These are phyloP conservation scores for Crotophaga sulcirostris DNA, from an alignment of 2,113 vertebrate species.

Conservation along the genomic window DNA sequence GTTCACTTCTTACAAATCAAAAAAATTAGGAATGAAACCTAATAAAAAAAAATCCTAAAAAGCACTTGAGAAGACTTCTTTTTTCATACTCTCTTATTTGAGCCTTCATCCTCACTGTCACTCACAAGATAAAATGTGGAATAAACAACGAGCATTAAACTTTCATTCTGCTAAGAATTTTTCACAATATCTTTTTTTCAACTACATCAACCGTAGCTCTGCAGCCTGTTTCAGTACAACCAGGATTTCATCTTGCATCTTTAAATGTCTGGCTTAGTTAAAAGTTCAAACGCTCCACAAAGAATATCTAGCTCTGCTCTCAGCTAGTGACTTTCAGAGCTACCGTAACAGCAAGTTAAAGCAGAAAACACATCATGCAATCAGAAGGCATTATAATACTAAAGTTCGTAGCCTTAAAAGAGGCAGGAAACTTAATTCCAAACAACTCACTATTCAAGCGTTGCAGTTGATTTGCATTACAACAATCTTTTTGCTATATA, in stretches of 20 bases:
- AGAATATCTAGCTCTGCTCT: not conserved
- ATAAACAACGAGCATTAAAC: not conserved
- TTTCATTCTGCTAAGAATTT: not conserved
- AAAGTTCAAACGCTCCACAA: not conserved
- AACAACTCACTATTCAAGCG: not conserved
- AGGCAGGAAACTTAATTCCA: not conserved
- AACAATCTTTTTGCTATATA: not conserved
- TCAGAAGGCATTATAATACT: slow-evolving; percentile 6
- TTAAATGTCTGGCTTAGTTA: not conserved
- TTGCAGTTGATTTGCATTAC: not conserved
- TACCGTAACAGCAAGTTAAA: not conserved
- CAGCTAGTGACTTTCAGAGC: not conserved
- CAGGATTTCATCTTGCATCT: not conserved
- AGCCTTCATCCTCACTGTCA: not conserved
- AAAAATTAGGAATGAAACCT: fast-evolving
- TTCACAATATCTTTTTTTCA: not conserved
- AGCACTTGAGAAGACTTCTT: not conserved
- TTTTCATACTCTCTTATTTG: not conserved
- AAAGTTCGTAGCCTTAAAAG: not conserved
- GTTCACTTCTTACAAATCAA: not conserved
- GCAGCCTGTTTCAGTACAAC: not conserved
- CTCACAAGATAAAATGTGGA: not conserved
- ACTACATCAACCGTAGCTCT: not conserved
- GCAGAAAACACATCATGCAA: not conserved
- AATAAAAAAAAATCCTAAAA: not conserved